Base-by-base conservation (phyloP, 2,797 vertebrate species). In the Anomalospiza imberbis region DNA sequence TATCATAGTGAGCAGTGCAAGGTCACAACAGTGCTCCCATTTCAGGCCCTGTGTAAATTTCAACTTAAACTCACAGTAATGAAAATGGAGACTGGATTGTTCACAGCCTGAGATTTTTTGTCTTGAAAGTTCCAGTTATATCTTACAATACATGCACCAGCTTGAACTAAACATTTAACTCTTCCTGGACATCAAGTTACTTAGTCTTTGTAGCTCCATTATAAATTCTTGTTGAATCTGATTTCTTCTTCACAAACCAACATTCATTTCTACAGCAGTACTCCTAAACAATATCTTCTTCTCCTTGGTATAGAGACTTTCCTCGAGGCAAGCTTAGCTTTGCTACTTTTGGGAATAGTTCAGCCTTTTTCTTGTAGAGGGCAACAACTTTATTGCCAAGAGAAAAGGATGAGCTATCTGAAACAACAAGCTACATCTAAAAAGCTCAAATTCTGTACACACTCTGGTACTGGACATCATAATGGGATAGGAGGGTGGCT, bases 1-100 rank as follows among this genome's bases (percentile, higher is more conserved):
- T 74, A 45, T 38, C 10, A 4, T 19, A 8, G 36, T 38, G 72
- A 88, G 55, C 51, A 77, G 68, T 82, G 45, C 67, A 77, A 66
- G 80, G 92, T 89, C 74, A 31, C 61, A 85, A 29, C 26, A 17
- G 61, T 25, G 31, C 19, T 91, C 22, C 65, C 17, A 19, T 85
- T 90, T 94, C 58, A 91, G 45, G 11, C 44, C 40, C n/a, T n/a
- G 6, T 63, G 32, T 70, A 95, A 94, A 85, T 93, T 53, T 66
- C 66, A 24, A 54, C 38, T 87, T 80, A 88, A 96, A 89, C n/a
- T 78, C 54, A 45, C 26, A 58, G 40, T 58, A 65, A 38, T 55
- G 68, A 20, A 32, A 61, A 93, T 61, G 51, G 44, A 68, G 19
- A 58, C 24, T 70, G 48, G 48, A 74, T 71, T 67, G 57, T 70